Evolutionary conservation across 2,888 invertebrate species (phyloP), one percentile per base, ranked within the genome.

Genomic region (Caenorhabditis sp.): DNA sequence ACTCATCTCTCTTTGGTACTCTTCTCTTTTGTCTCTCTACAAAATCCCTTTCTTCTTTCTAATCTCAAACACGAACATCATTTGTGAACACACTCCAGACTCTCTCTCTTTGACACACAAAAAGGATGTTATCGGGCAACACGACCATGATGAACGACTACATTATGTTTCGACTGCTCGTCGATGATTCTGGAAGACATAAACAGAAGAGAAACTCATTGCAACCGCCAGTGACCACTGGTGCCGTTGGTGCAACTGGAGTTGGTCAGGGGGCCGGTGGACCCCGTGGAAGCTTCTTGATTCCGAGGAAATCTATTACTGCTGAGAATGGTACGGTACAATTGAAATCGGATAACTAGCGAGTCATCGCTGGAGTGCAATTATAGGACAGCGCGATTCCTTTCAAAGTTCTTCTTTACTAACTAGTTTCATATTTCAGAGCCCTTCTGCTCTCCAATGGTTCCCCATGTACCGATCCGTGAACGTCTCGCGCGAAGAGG

Each of bases 371-470:
- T 54, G 8, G 22, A 28, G 10, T 58, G 56, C 59, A 56, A 56
- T 16, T 6, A 6, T 38, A 28, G n/a, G 14, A 73, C 58, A 19
- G 68, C 49, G 51, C 41, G n/a, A 49, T 49, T 19, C 19, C 49
- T 49, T 19, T 14, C 3, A 12, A 54, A 54, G 22, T 12, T 54
- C 14, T 26, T 22, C 2, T 35, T 8, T 47, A 3, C 6, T 47
- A 26, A 47, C 14, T 35, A 47, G 35, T 66, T 24, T 19, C 4
- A 14, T 56, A 47, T 88, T 89, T 68, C 85, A 89, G 89, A 89
- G 69, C 87, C 89, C n/a, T 89, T 89, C 88, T 89, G 89, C 79
- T 86, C 87, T 8, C 89, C 89, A 10, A 85, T 89, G 75, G 89
- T 88, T 8, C 89, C 89, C 0, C 89, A 89, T 68, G 88, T 89